Evolutionary conservation across 2,888 invertebrate genomes (phyloP), one percentile per base, ranked within the genome.

Genomic region (Cephus pulcher): DNA sequence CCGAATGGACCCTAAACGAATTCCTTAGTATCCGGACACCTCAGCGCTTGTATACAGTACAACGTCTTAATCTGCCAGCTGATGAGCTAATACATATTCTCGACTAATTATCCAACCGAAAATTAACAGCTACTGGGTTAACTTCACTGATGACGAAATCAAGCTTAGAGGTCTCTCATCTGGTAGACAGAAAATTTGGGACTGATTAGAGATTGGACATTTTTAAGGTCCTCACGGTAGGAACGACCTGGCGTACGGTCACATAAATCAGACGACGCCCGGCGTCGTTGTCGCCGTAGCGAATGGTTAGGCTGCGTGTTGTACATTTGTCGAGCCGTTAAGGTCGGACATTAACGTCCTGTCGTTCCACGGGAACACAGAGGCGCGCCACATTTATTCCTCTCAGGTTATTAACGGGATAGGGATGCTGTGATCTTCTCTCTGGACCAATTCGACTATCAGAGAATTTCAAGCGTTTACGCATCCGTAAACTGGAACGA

Each of bases 321-420:
- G 71, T 78, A 79, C 81, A 79, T 79, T 79, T 79, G 79, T 81
- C 78, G 79, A 40, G 69, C 12, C 75, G 69, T 73, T 74, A 76
- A 78, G 79, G 78, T 77, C 76, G 76, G 30, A 76, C 78, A 76
- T 73, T 80, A 71, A 71, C 73, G 75, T 76, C 77, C 34, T 76
- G 71, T 73, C 68, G 34, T 76, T 40, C 68, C 40, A 23, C 33
- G 12, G 32, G 32, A 71, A 34, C 33, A 34, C 6, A 56, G 56
- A 56, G 56, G 56, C 56, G 56, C 56, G 56, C 56, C 56, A 56
- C 56, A 23, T 56, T 56, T 56, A 56, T 56, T 56, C 56, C 56
- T 23, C 56, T 23, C 56, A 9, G 56, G 23, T 56, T 56, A 56
- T 23, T 56, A 56, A 56, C 56, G n/a, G n/a, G n/a, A n/a, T 56